These are phyloP conservation scores for Scrobipalpa atriplicella DNA, from an alignment of 2,888 invertebrate species.

Conservation along the genomic window DNA sequence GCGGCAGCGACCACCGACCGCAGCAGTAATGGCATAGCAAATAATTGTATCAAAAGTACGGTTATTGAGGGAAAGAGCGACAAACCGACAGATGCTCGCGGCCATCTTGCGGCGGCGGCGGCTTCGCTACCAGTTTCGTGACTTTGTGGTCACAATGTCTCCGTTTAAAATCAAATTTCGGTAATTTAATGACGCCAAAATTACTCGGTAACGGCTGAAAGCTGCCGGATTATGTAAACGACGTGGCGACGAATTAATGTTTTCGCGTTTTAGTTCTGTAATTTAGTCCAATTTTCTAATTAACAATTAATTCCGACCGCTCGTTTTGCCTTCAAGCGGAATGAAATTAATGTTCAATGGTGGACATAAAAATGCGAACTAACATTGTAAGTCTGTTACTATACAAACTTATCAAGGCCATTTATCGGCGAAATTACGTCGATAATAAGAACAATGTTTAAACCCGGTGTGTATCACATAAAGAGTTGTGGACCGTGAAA, in stretches of 20 bases:
- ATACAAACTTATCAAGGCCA: constrained; percentile 38
- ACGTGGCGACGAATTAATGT: constrained; percentile 47
- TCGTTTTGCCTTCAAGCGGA: constrained; percentile 5
- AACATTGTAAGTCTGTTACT: constrained; percentile 19
- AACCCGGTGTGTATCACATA: constrained; percentile 17
- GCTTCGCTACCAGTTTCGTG: constrained; percentile 64
- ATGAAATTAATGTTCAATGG: constrained; percentile 2
- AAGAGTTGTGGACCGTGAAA: constrained; percentile 61
- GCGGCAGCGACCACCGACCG: constrained; percentile 61
- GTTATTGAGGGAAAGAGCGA: constrained; percentile 76
- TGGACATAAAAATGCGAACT: background rate
- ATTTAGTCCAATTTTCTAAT: constrained; percentile 38
- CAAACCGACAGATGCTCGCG: constrained; percentile 80
- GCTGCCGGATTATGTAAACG: constrained; percentile 54
- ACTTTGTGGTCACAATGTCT: constrained; percentile 75
- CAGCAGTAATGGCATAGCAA: constrained; percentile 68
- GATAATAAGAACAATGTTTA: constrained; percentile 53
- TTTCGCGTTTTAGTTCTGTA: constrained; percentile 36
- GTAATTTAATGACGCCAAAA: constrained; percentile 60
- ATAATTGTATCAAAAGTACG: constrained; percentile 72
- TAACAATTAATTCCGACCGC: constrained; percentile 29
- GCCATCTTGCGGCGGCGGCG: constrained; percentile 68
- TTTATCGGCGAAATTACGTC: constrained; percentile 39
- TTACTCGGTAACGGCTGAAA: constrained; percentile 57
- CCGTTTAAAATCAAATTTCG: constrained; percentile 77